Evolutionary conservation across 2,113 vertebrate species (phyloP).

Genomic region (Engystomops pustulosus): DNA sequence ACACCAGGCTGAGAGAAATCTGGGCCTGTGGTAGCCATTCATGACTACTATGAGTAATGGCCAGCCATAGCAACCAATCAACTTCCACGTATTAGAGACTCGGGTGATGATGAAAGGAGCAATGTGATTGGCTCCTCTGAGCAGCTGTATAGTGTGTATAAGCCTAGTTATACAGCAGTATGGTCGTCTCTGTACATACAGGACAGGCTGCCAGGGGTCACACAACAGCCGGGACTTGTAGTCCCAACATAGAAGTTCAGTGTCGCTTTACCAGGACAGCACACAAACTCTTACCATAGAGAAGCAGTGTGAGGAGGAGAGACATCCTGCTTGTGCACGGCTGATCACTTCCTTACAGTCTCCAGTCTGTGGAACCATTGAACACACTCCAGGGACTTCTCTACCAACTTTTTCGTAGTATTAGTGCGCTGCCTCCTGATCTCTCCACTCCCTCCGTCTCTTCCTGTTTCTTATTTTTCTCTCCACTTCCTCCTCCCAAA

Average conservation of each 20-base stretch:
- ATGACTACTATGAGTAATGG: background rate
- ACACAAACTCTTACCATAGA: slow-evolving; percentile 34
- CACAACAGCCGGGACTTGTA: too few species aligned
- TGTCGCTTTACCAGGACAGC: background rate
- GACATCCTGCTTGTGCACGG: slow-evolving; percentile 3
- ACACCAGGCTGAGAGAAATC: too few species aligned
- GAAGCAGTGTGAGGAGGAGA: slow-evolving; percentile 34
- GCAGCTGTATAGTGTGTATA: background rate
- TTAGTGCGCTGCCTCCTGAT: background rate
- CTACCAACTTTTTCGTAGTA: background rate
- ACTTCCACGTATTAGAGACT: background rate
- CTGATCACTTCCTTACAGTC: background rate
- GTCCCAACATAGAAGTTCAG: too few species aligned
- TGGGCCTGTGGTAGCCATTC: background rate
- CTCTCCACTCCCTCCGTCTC: slow-evolving; percentile 18
- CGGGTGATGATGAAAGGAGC: background rate
- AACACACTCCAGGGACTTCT: background rate
- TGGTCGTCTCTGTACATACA: too few species aligned
- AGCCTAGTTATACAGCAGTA: too few species aligned
- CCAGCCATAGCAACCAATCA: background rate
- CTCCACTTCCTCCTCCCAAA: slow-evolving; percentile 47
- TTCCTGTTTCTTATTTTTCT: slow-evolving; percentile 57
- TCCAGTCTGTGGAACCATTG: background rate
- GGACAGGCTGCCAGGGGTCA: too few species aligned
- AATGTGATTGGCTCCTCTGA: background rate